Percentiles rank a stretch among this genome's conserved stretches.
Evolutionary conservation across 2,113 vertebrate genomes (phyloP).

Genomic region (Oncorhynchus kisutch): DNA sequence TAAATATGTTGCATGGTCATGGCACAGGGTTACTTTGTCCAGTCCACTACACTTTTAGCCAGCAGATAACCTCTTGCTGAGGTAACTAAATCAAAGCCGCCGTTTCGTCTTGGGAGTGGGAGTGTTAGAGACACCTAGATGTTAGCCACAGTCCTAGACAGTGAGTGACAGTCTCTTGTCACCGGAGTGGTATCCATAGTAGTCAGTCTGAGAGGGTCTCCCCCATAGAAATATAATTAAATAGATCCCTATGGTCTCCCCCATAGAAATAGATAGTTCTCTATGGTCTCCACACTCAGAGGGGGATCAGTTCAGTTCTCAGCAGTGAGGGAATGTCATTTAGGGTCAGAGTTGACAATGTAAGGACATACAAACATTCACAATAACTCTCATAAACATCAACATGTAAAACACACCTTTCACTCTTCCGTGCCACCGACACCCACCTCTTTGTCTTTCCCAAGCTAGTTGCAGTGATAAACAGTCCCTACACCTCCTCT

Average conservation of each 20-base stretch:
- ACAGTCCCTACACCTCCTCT: background rate
- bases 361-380: conserved; percentile 27
- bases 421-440: background rate
- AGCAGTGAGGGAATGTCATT: conserved; percentile 42
- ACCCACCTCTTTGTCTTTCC: background rate
- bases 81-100: background rate
- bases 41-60: background rate
- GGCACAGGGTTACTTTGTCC: background rate
- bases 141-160: background rate
- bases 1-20: conserved; percentile 22
- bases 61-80: background rate
- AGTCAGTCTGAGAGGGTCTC: background rate
- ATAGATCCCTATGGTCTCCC: too few species aligned
- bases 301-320: conserved; percentile 40
- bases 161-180: background rate
- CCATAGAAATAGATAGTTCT: too few species aligned
- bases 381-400: conserved; percentile 15
- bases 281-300: background rate
- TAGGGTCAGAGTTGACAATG: conserved; percentile 22
- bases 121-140: background rate
- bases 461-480: background rate
- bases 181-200: background rate
- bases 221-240: too few species aligned
- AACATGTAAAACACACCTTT: conserved; percentile 14
- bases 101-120: background rate